Conservation (phyloP, 92 coral and sea anemone genomes). For the Epizoanthus scotinus region DNA sequence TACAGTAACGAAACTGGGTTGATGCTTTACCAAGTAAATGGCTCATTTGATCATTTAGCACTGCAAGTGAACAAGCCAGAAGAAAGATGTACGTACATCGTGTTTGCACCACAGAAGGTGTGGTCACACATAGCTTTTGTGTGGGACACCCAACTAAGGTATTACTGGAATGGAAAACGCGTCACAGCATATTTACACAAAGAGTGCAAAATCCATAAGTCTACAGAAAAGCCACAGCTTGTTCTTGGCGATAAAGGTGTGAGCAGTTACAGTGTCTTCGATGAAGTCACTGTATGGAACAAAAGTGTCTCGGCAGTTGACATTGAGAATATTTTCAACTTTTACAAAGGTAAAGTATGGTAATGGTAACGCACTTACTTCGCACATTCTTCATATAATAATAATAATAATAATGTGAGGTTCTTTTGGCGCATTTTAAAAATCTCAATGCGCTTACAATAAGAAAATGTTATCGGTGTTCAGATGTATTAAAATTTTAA, state of each 20-base stretch:
- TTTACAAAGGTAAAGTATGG: background rate
- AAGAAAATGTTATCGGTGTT: too few relatives aligned
- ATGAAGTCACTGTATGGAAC: conserved; percentile 19
- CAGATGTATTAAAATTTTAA: too few relatives aligned
- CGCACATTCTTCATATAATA: too few relatives aligned
- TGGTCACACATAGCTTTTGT: conserved; percentile 9
- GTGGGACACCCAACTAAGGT: background rate
- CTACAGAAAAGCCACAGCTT: conserved; percentile 7
- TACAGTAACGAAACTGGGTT: conserved; percentile 9
- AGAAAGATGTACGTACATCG: conserved; percentile 3
- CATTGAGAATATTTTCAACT: background rate
- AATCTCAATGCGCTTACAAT: too few relatives aligned
- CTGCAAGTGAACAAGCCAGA: conserved; percentile 19
- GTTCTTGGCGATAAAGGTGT: conserved; percentile 16
- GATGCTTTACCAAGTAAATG: conserved; percentile 24
- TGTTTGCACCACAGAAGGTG: conserved; percentile 28
- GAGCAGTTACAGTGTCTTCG: conserved; percentile 4
- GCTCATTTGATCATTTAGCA: conserved; percentile 28
- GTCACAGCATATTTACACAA: background rate
- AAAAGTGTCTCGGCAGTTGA: background rate
- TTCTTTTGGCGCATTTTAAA: too few relatives aligned
- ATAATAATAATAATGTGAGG: too few relatives aligned
- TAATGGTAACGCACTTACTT: too few relatives aligned
- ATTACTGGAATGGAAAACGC: conserved; percentile 23
- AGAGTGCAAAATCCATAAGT: background rate